A percentile compares a stretch with the other conserved stretches of the same genome.
phyloP scores from a whole-genome alignment of 1,140 invertebrate species.

The Bombus superbus region DNA sequence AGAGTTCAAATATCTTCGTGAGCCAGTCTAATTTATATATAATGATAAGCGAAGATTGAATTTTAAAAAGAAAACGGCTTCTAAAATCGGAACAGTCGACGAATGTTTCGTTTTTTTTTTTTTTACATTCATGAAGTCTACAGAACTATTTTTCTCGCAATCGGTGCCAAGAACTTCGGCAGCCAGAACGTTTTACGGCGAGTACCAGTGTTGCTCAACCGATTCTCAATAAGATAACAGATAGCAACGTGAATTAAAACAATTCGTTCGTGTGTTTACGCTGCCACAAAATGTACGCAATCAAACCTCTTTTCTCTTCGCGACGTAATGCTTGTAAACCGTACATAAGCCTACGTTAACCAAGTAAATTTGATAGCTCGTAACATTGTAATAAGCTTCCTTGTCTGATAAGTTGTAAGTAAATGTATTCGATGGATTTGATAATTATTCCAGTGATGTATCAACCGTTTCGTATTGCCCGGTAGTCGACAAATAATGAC shows the following conservation, averaged over 20 bases:
- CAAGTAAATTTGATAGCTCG: background rate
- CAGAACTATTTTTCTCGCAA: background rate
- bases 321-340: background rate
- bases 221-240: background rate
- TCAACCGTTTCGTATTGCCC: background rate
- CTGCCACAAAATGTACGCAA: background rate
- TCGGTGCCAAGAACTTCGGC: background rate
- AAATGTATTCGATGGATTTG: conserved; percentile 21
- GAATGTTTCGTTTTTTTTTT: background rate
- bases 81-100: too few relatives aligned
- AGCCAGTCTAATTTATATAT: background rate
- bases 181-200: background rate
- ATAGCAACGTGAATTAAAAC: background rate
- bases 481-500: background rate
- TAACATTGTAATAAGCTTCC: background rate
- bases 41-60: background rate
- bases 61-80: background rate
- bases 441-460: conserved; percentile 13
- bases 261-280: background rate
- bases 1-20: background rate
- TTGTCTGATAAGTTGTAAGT: conserved; percentile 22
- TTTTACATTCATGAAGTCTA: background rate
- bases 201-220: background rate
- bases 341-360: background rate
- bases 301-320: background rate